Evolutionary conservation across 2,113 vertebrate species (phyloP).

Genomic region (Seriola rivoliana): DNA sequence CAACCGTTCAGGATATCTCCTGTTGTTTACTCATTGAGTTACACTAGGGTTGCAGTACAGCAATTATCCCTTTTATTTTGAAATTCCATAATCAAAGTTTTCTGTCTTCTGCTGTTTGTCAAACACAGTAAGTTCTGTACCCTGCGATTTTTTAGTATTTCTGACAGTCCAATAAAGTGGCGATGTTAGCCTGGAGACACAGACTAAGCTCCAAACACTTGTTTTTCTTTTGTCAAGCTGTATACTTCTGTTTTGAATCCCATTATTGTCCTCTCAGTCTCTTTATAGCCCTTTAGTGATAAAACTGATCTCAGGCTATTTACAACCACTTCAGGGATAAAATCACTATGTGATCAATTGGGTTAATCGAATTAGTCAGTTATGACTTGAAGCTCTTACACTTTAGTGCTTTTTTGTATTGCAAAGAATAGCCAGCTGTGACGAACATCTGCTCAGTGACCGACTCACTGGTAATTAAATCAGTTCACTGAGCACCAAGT

Average conservation of each 20-base stretch:
- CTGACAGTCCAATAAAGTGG: constrained; percentile 49
- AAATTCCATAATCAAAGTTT: constrained; percentile 38
- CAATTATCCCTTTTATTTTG: constrained; percentile 37
- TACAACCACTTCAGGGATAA: neutral
- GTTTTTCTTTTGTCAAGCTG: constrained; percentile 22
- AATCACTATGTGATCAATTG: neutral
- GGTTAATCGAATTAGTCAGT: constrained; percentile 1
- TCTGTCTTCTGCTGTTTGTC: constrained; percentile 43
- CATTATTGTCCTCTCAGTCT: constrained; percentile 30
- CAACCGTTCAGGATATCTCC: constrained; percentile 35
- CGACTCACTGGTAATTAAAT: constrained; percentile 4
- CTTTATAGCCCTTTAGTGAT: neutral
- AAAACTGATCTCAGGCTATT: neutral
- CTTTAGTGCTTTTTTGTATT: neutral
- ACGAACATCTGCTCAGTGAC: constrained; percentile 24
- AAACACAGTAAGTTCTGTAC: constrained; percentile 29
- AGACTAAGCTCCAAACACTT: constrained; percentile 25
- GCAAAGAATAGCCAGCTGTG: neutral
- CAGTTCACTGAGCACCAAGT: neutral
- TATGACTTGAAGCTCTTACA: neutral
- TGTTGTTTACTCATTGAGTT: constrained; percentile 44
- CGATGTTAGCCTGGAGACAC: constrained; percentile 35
- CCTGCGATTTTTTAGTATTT: constrained; percentile 43
- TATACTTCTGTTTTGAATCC: constrained; percentile 25
- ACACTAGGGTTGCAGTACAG: constrained; percentile 22